Evolutionary conservation across 2,797 vertebrate genomes (phyloP), one percentile per base, ranked within the genome.

Genomic region (Oophaga sylvatica): DNA sequence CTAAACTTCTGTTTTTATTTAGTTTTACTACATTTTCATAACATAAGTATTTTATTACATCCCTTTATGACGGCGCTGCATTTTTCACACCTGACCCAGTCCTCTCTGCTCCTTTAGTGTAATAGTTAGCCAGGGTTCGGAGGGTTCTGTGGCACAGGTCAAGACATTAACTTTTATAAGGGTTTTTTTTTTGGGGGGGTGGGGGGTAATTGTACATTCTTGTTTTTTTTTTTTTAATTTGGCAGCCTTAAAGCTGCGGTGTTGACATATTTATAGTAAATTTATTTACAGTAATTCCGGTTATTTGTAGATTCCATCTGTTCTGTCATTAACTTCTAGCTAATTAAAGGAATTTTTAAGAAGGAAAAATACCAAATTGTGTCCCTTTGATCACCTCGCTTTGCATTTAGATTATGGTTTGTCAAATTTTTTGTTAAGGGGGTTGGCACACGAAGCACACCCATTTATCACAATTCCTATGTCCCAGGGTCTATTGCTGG

Each of bases 201-300:
- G 35, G 35, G 35, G 1, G 35, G 35, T 41, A 65, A n/a, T 11
- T 65, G 26, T 17, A 63, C 62, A 5, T n/a, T 10, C 11, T 67
- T 26, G 26, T n/a, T 63, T 19, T 20, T 63, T 63, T 22, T 63
- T 63, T 20, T 8, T 26, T 26, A 26, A 26, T 26, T 63, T n/a
- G 6, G 22, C 63, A 22, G 5, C 9, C 22, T 12, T 41, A 31
- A n/a, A 35, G 26, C 16, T 1, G 31, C 31, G 2, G 17, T 41
- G 63, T 26, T n/a, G 22, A 65, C 63, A 29, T 67, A 45, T 73
- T 73, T 45, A 73, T 73, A 45, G 70, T 73, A 71, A 71, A 71
- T 71, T 15, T 73, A 73, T 73, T 73, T 73, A 73, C 70, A 10
- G 31, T 73, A 0, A 9, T 20, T 45, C 70, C 22, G 35, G 70